A percentile compares a stretch with the other conserved stretches of the same genome.
Conservation (phyloP, 2,797 vertebrate species). For the Halcyon leucocephala region DNA sequence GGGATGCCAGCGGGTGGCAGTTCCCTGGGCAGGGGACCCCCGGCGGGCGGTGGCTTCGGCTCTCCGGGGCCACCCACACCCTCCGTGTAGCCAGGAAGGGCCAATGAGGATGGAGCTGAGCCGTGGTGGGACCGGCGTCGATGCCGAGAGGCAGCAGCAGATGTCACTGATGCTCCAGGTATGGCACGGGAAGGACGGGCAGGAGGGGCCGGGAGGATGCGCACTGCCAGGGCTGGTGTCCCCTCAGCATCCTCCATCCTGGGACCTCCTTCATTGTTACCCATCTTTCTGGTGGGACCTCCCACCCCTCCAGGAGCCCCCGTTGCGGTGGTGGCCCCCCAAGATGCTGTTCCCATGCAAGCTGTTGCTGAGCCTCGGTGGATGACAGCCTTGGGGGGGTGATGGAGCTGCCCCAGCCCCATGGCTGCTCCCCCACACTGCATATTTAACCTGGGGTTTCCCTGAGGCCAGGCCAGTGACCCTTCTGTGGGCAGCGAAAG, state of each 20-base stretch:
- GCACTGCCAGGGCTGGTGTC: no score
- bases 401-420: neutral
- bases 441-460: neutral
- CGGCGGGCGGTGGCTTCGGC: rapidly evolving
- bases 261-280: neutral
- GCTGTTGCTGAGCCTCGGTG: neutral
- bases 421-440: neutral
- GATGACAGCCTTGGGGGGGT: neutral
- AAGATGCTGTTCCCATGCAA: rapidly evolving
- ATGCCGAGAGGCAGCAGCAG: neutral
- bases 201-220: rapidly evolving
- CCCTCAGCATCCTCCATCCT: neutral
- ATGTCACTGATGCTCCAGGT: slow-evolving; percentile 27
- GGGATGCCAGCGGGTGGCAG: rapidly evolving
- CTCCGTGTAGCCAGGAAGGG: neutral
- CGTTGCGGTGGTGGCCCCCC: neutral
- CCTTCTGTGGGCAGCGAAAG: neutral
- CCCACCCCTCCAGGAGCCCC: neutral
- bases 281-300: neutral
- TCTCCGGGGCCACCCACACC: rapidly evolving
- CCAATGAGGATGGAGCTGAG: rapidly evolving
- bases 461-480: neutral
- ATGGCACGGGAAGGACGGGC: rapidly evolving
- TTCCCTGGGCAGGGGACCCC: neutral
- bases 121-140: rapidly evolving